Percentiles rank a stretch among this genome's conserved stretches.
These are phyloP conservation scores for Megalurothrips usitatus DNA, from an alignment of 2,888 invertebrate species.

Conservation along the genomic window DNA sequence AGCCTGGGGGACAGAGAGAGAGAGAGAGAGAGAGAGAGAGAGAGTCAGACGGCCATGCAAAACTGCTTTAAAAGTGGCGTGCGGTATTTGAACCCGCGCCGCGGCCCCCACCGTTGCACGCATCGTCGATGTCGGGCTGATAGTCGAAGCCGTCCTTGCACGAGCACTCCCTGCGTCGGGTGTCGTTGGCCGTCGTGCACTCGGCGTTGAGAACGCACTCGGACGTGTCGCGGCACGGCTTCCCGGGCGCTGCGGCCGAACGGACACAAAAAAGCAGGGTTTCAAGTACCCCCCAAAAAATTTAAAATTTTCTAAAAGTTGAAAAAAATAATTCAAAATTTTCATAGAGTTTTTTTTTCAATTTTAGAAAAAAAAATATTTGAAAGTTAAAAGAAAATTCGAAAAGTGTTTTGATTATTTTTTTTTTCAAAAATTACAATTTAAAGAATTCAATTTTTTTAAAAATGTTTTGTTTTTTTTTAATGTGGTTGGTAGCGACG, in stretches of 20 bases:
- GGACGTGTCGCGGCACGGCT: background rate
- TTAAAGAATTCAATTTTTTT: too few species aligned
- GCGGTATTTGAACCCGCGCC: background rate
- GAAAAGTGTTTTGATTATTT: too few species aligned
- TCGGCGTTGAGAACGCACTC: slow-evolving; percentile 2
- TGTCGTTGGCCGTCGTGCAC: background rate
- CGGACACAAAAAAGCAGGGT: background rate
- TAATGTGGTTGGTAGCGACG: background rate
- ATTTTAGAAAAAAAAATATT: too few species aligned
- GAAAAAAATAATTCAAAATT: too few species aligned
- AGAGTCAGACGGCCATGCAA: too few species aligned
- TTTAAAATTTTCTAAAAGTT: too few species aligned
- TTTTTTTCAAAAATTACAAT: too few species aligned
- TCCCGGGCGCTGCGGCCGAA: background rate
- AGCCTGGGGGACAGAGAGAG: background rate
- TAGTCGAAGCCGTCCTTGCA: slow-evolving; percentile 8
- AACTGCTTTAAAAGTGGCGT: background rate
- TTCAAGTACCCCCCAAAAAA: too few species aligned
- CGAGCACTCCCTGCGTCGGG: background rate
- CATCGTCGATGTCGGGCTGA: background rate
- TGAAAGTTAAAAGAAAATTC: too few species aligned
- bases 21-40: too few species aligned
- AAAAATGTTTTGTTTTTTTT: background rate
- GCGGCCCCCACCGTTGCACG: background rate
- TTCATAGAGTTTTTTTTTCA: too few species aligned